Base-by-base conservation (phyloP, 2,113 vertebrate genomes). In the Neogale vison region DNA sequence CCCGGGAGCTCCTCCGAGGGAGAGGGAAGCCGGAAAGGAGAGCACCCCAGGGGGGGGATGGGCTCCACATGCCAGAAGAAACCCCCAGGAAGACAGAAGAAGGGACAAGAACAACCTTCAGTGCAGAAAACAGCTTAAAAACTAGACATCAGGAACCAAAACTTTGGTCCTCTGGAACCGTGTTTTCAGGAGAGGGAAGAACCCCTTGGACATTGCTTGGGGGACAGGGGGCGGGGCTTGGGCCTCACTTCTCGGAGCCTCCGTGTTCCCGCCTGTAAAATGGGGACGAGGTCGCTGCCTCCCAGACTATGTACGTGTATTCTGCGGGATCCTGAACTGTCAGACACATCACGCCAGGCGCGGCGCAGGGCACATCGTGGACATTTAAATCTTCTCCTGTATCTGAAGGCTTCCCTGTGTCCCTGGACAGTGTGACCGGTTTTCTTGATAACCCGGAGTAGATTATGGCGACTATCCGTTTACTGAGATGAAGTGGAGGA, bases 291-390 rank as follows among this genome's bases (percentile, higher is more conserved):
- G 0, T 2, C 2, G 31, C 83, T 31, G 36, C 59, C 74, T 83
- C 55, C 1, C 7, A 42, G 65, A 12, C 65, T 5, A 45, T 0
- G 2, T 36, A 17, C 21, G 7, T 31, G 18, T 21, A 1, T 77
- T 57, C 57, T 7, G 0, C 0, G 15, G 88, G 24, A 20, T 26
- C 20, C 42, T 29, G 6, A 20, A 42, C 1, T 18, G 1, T 11
- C 4, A 24, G 65, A 55, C n/a, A 31, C 11, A 0, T 15, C 17
- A 0, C 1, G 17, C 21, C 72, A 20, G 2, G 3, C 0, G 3
- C 80, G 31, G 18, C 31, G 34, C n/a, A 31, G 12, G 13, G 36
- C 59, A 23, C 23, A 6, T 0, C 3, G 15, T 29, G n/a, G 47
- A 20, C 31, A 4, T 39, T 71, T 89, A 63, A 1, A 8, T 59